Base-by-base conservation (phyloP, 2,113 vertebrate species). In the Hemiscyllium ocellatum region DNA sequence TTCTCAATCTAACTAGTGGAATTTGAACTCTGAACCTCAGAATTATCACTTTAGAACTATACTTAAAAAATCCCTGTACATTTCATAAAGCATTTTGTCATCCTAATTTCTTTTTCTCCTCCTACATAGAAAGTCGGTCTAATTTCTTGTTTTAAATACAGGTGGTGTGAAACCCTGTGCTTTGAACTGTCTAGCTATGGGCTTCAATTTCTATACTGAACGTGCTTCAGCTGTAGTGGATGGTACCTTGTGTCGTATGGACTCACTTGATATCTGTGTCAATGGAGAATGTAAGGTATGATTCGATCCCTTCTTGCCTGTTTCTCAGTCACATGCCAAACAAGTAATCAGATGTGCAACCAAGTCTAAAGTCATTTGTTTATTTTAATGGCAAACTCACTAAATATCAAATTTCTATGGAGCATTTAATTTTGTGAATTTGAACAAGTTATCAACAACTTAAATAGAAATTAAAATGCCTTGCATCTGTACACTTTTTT, bases 201-300 rank as follows among this genome's bases (percentile, higher is more conserved):
- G 99, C 19, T 99, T 99, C 97, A 99, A 99, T 97, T 99, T 99
- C 98, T 99, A 99, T 97, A 99, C 99, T 0, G 99, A 99, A 97
- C 97, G 98, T 10, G 98, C 99, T 0, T 98, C 99, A 0, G 99
- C 99, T 0, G 99, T 99, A 96, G 98, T 99, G 96, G 99, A 99
- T 0, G 99, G 99, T 90, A 99, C 99, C 0, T 98, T 98, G 0
- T 99, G 99, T 96, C 97, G 98, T 94, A 98, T 98, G 0, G 98
- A 99, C 96, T 99, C 99, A 1, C 97, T 99, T 10, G 99, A 99
- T 95, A 98, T 99, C 96, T 99, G 99, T 3, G 99, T 99, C 96
- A 99, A 98, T 0, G 99, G 99, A 87, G 99, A 99, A 96, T 99
- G 99, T 98, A 99, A 99, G 98, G 99, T 99, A 96, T 42, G 4